phyloP scores from a whole-genome alignment of 2,888 invertebrate genomes.

The Heliconius aoede region DNA sequence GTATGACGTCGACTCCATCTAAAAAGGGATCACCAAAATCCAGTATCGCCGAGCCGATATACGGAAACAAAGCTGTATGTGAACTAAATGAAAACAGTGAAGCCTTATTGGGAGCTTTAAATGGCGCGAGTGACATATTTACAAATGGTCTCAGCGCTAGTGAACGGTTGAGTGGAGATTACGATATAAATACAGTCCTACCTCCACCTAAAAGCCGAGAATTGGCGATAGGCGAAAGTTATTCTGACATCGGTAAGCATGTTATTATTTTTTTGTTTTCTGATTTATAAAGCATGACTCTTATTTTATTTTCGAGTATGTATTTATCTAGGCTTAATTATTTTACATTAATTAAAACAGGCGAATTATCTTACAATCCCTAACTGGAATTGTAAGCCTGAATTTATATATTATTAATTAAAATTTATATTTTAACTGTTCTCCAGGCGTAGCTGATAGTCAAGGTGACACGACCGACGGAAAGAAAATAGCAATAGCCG shows the following conservation, averaged over 20 bases:
- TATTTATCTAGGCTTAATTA: too few relatives aligned
- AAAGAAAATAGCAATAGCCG: constrained; percentile 93
- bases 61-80: constrained; percentile 78
- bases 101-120: constrained; percentile 68
- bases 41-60: constrained; percentile 73
- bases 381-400: too few relatives aligned
- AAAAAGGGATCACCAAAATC: constrained; percentile 78
- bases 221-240: constrained; percentile 81
- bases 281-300: neutral
- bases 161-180: constrained; percentile 78
- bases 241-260: constrained; percentile 79
- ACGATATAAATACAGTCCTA: constrained; percentile 77
- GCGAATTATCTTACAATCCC: neutral
- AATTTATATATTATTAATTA: too few relatives aligned
- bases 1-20: constrained; percentile 76
- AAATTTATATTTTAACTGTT: too few relatives aligned
- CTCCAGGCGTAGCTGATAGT: constrained; percentile 82
- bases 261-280: constrained; percentile 22
- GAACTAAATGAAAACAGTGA: constrained; percentile 76
- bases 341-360: too few relatives aligned
- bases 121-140: constrained; percentile 76
- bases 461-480: constrained; percentile 90
- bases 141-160: constrained; percentile 69
- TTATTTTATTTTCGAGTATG: neutral
- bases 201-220: constrained; percentile 80